Percentiles rank a stretch among this genome's conserved stretches.
Evolutionary conservation across 1,140 invertebrate species (phyloP).

Genomic region (Drosophila serrata): DNA sequence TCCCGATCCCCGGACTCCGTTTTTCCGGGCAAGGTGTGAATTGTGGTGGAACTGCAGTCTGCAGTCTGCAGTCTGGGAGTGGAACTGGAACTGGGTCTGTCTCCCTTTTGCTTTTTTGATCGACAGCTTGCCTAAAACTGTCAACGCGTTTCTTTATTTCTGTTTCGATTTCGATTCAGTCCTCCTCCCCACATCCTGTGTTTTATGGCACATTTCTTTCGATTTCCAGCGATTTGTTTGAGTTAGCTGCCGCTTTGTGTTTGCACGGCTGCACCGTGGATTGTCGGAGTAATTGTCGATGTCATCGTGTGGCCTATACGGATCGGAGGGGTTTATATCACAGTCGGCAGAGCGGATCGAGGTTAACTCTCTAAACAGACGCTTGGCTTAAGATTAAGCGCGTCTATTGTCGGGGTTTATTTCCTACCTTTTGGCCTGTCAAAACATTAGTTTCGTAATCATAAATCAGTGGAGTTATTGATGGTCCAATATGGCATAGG

Average conservation of each 20-base stretch:
- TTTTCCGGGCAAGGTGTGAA: conserved; percentile 68
- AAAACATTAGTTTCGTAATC: conserved; percentile 38
- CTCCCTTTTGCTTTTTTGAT: conserved; percentile 62
- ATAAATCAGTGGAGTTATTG: conserved; percentile 33
- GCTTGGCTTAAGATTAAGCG: conserved; percentile 78
- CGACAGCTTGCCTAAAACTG: conserved; percentile 83
- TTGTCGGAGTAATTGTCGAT: conserved; percentile 43
- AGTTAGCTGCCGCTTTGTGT: conserved; percentile 54
- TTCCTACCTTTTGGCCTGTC: conserved; percentile 34
- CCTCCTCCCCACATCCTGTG: conserved; percentile 35
- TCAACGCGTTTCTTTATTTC: conserved; percentile 71
- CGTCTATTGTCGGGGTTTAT: conserved; percentile 43
- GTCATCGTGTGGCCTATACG: conserved; percentile 39
- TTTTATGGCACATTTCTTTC: conserved; percentile 77
- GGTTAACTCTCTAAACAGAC: conserved; percentile 47
- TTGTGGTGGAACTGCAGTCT: conserved; percentile 28
- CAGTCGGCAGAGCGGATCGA: conserved; percentile 34
- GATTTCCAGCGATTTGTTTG: conserved; percentile 77
- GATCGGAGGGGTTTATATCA: conserved; percentile 56
- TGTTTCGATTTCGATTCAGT: conserved; percentile 27
- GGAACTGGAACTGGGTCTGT: conserved; percentile 52
- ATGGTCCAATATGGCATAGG: neutral
- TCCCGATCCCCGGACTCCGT: neutral
- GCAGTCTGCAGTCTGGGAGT: conserved; percentile 25
- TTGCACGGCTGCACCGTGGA: conserved; percentile 63